Evolutionary conservation across 1,140 invertebrate species (phyloP).

Genomic region (Nebria ingens): DNA sequence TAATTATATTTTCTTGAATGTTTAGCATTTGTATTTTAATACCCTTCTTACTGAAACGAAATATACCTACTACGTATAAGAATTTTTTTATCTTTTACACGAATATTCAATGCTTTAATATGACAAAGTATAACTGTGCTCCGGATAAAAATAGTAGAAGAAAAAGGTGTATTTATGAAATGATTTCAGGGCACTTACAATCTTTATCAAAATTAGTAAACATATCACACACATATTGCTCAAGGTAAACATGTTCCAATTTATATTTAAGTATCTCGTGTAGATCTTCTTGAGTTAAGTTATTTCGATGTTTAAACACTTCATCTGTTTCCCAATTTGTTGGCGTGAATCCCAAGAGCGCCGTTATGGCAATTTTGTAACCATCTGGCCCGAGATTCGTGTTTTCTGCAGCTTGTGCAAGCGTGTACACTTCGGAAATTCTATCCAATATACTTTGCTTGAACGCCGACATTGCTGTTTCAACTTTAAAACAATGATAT

Average conservation of each 20-base stretch:
- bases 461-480: neutral
- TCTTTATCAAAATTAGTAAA: neutral
- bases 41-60: too few species aligned
- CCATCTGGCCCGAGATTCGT: neutral
- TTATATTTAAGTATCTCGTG: neutral
- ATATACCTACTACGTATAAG: too few species aligned
- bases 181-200: too few species aligned
- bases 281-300: neutral
- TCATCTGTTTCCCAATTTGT: neutral
- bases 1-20: too few species aligned
- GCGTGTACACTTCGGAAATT: neutral
- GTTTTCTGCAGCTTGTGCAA: neutral
- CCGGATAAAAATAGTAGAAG: too few species aligned
- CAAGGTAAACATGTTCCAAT: neutral
- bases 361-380: slow-evolving; percentile 4
- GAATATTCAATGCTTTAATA: too few species aligned
- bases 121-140: too few species aligned
- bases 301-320: neutral
- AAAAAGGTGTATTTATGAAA: too few species aligned
- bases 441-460: neutral
- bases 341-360: slow-evolving; percentile 2
- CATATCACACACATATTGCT: neutral
- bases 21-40: too few species aligned
- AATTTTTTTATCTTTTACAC: too few species aligned
- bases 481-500: too few species aligned